Evolutionary conservation across 2,113 vertebrate genomes (phyloP).

Genomic region (Tragelaphus strepsiceros): DNA sequence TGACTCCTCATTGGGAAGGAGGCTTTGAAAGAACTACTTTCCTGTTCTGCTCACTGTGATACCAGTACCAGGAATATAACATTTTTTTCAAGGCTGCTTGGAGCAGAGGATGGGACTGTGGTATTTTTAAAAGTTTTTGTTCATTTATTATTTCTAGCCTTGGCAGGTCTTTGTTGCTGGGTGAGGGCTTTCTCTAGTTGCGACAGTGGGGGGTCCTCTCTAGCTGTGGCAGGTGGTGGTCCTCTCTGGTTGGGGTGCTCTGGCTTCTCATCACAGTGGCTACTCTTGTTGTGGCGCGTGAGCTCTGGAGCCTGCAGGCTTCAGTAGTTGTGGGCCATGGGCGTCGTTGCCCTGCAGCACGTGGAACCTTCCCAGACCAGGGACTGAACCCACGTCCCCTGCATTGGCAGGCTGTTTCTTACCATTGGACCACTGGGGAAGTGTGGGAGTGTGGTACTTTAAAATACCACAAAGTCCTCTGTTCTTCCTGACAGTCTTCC

Average conservation of each 20-base stretch:
- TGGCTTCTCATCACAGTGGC: neutral
- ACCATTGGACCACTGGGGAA: neutral
- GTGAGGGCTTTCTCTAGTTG: neutral
- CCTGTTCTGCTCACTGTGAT: neutral
- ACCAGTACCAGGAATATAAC: neutral
- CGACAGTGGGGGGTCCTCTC: neutral
- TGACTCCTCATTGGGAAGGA: neutral
- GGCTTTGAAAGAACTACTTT: neutral
- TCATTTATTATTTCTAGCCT: neutral
- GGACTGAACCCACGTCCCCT: neutral
- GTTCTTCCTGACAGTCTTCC: neutral
- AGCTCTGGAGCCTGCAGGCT: neutral
- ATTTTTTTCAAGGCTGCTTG: neutral
- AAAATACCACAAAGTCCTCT: neutral
- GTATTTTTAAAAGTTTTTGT: neutral
- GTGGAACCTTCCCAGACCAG: neutral
- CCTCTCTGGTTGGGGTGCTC: neutral
- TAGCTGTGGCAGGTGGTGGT: neutral
- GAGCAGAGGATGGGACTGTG: neutral
- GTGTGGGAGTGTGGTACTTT: neutral
- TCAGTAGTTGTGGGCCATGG: neutral
- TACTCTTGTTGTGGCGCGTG: rapidly evolving
- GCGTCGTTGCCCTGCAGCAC: neutral
- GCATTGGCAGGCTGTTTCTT: neutral
- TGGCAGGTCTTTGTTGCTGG: neutral